These are phyloP conservation scores for Carcina quercana DNA, from an alignment of 2,888 invertebrate genomes.

Conservation along the genomic window DNA sequence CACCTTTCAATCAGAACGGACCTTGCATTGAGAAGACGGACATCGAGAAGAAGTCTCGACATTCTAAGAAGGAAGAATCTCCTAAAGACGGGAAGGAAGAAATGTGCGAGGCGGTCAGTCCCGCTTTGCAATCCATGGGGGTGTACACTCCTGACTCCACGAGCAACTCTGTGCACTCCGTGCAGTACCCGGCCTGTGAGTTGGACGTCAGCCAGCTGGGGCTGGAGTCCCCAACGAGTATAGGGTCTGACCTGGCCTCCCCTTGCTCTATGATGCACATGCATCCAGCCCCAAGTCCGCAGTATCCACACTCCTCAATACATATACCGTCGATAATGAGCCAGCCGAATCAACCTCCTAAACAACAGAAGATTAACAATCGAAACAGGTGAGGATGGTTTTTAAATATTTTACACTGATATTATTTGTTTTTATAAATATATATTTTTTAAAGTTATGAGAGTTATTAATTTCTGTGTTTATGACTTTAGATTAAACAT, in stretches of 20 bases:
- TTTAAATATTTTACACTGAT: conserved; percentile 1
- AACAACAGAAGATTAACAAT: conserved; percentile 67
- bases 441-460: no score
- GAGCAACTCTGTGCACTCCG: conserved; percentile 86
- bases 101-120: conserved; percentile 60
- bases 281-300: conserved; percentile 69
- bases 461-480: no score
- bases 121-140: conserved; percentile 86
- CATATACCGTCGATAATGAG: conserved; percentile 68
- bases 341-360: conserved; percentile 65
- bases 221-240: conserved; percentile 91
- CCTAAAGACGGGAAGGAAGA: conserved; percentile 56
- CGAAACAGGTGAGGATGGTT: conserved; percentile 57
- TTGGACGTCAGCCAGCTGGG: conserved; percentile 89
- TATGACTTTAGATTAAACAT: no score
- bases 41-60: conserved; percentile 56
- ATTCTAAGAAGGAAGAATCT: conserved; percentile 59
- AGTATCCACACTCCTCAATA: conserved; percentile 73
- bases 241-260: conserved; percentile 88
- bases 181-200: conserved; percentile 86
- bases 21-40: conserved; percentile 52
- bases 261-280: conserved; percentile 83
- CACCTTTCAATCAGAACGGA: conserved; percentile 48
- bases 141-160: conserved; percentile 91
- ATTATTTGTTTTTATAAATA: no score